Conservation (phyloP, 1,140 invertebrate genomes). For the Carcinoscorpius rotundicauda region DNA sequence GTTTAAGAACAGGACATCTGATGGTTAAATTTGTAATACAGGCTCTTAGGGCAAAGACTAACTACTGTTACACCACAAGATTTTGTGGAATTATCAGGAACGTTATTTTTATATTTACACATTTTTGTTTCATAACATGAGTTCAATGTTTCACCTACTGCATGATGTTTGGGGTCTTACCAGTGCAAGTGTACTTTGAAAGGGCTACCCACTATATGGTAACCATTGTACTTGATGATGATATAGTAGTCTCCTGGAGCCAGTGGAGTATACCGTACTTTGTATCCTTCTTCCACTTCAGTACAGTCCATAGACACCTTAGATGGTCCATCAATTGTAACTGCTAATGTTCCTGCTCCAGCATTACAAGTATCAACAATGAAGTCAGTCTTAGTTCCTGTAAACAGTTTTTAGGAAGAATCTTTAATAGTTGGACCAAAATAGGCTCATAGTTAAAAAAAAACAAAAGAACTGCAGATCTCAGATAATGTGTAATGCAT, state of each 20-base stretch:
- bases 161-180: constrained; percentile 14
- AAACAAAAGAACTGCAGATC: too few relatives aligned
- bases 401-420: constrained; percentile 11
- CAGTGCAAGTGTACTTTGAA: constrained; percentile 54
- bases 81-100: too few relatives aligned
- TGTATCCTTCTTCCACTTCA: constrained; percentile 91
- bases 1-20: too few relatives aligned
- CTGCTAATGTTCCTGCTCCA: constrained; percentile 77
- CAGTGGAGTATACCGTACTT: constrained; percentile 89
- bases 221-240: constrained; percentile 90
- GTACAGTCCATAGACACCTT: constrained; percentile 94
- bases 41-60: too few relatives aligned
- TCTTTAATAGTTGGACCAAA: too few relatives aligned
- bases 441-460: too few relatives aligned
- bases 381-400: constrained; percentile 82
- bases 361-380: constrained; percentile 92
- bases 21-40: too few relatives aligned
- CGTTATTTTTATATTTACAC: too few relatives aligned
- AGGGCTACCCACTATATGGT: constrained; percentile 87
- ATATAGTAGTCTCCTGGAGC: constrained; percentile 91
- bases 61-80: too few relatives aligned
- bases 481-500: too few relatives aligned
- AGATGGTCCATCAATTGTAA: constrained; percentile 91
- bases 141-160: too few relatives aligned
- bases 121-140: too few relatives aligned